Evolutionary conservation across 2,797 vertebrate genomes (phyloP), one percentile per base, ranked within the genome.

Genomic region (Neosalanx taihuensis): DNA sequence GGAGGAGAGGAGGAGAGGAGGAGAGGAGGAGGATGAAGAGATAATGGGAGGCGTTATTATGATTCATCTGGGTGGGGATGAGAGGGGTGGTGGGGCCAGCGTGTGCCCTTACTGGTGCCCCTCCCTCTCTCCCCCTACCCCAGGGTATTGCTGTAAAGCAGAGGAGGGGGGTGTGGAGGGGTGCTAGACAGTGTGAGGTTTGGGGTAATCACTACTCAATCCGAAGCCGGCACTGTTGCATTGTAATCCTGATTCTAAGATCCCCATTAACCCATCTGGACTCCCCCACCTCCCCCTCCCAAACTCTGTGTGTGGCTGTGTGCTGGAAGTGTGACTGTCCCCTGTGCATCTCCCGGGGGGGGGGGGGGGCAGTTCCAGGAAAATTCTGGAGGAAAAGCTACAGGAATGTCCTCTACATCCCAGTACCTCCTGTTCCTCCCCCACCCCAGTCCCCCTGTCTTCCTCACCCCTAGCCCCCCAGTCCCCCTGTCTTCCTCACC

Each of bases 211-310:
- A 93, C 88, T 72, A 89, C 92, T 92, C 92, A 93, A 93, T 94
- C 92, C 87, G 87, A 92, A 92, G 92, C 92, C 89, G 90, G 93
- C 93, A 95, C 92, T 96, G 92, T 95, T 94, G 94, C 94, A 94
- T 94, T 94, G 92, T 98, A 96, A 97, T 97, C 96, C 94, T 92
- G 93, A 94, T 96, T 94, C 95, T 96, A 95, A 97, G 95, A 93
- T 93, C 91, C 91, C 93, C 88, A 94, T 94, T 95, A 95, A 95
- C 94, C 96, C 96, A 96, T 96, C 94, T 95, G 95, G 95, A 94
- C 95, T 93, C 92, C 81, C 81, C 75, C 56, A 41, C 72, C 66
- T 58, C 70, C 76, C 84, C 65, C 75, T 82, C 68, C 76, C 56
- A 60, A 68, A 60, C 61, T 69, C 46, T 33, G 79, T n/a, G 78